Evolutionary conservation across 2,888 invertebrate genomes (phyloP), one percentile per base, ranked within the genome.

Genomic region (Vandiemenella viatica): DNA sequence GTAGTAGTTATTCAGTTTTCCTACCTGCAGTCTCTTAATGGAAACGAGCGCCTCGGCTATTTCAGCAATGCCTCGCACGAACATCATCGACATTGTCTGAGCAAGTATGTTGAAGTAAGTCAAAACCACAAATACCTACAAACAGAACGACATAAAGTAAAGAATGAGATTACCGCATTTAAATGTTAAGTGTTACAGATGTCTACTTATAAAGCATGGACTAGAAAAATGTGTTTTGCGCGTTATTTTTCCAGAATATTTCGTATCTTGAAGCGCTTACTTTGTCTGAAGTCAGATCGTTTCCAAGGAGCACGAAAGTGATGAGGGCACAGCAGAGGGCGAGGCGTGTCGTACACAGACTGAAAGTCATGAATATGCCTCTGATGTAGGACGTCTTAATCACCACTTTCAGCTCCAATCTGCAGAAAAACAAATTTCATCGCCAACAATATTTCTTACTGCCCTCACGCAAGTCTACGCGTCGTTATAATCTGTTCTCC

Each of bases 31-130:
- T 45, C 90, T 74, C 50, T 71, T 73, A 46, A 86, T 76, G 8
- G 86, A 83, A 47, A 90, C 83, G 20, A 75, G 65, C 0, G 80
- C 80, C 68, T 91, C 90, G 0, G 86, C 83, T 26, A 83, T 73
- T 69, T 83, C 81, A 3, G 83, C 79, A 7, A 82, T 4, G 73
- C 81, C 63, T 74, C 60, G 5, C 76, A 82, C 69, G 50, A 76
- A 76, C 72, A 74, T 73, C 38, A 71, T 66, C 0, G 73, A 70
- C 73, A 76, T 73, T 0, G 73, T 73, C 55, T 71, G 70, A 0
- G 75, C 66, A 4, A 76, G 61, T 19, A 73, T 67, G 54, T 69
- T 70, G 60, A 71, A 75, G 56, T 72, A 75, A 0, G 72, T 69
- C 52, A 73, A 71, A 46, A 74, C 69, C 0, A 75, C 75, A 57